phyloP scores from a whole-genome alignment of 2,113 vertebrate species.

The Ancistrus triradiatus region DNA sequence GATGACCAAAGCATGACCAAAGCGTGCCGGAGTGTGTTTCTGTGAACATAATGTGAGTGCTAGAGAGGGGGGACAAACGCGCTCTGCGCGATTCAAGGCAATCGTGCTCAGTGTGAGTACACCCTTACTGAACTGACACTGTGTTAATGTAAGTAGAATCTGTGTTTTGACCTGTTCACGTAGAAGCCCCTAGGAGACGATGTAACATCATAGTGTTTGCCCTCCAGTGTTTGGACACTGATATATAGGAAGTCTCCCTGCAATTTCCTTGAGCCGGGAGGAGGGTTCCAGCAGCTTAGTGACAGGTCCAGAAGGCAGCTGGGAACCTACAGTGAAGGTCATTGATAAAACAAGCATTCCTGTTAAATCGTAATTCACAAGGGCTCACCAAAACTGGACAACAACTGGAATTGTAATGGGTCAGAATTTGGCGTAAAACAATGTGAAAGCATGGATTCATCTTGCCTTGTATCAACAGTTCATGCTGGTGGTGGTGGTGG shows the following conservation, averaged over 20 bases:
- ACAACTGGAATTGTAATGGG: no score
- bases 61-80: no score
- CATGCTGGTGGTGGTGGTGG: no score
- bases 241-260: slow-evolving; percentile 79
- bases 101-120: neutral
- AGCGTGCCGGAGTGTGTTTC: no score
- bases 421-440: no score
- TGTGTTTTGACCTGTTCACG: slow-evolving; percentile 65
- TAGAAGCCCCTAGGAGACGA: slow-evolving; percentile 76
- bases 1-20: no score
- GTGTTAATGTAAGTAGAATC: neutral
- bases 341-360: neutral
- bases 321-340: slow-evolving; percentile 51
- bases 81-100: no score
- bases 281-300: slow-evolving; percentile 77
- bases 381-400: no score
- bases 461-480: no score
- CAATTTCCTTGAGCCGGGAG: slow-evolving; percentile 75
- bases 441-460: no score
- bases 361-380: no score
- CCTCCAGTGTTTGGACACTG: slow-evolving; percentile 69
- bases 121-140: neutral
- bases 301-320: slow-evolving; percentile 67
- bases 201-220: slow-evolving; percentile 69
- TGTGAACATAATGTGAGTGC: no score